These are phyloP conservation scores for Natrix natrix DNA, from an alignment of 2,797 vertebrate species.

Conservation along the genomic window DNA sequence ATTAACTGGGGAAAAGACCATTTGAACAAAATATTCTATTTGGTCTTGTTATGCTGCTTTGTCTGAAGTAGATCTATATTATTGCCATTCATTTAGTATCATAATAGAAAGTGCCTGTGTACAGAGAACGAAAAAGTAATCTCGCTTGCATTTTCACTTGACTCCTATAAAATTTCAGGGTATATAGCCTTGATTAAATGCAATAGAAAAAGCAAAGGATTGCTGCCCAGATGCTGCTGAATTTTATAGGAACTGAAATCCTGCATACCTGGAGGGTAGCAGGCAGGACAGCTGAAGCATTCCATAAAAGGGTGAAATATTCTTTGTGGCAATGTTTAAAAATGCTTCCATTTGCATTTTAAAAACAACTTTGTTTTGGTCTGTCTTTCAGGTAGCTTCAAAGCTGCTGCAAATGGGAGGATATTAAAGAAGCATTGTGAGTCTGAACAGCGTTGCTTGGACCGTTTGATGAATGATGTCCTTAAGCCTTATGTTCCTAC, in stretches of 20 bases:
- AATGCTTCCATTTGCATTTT: background rate
- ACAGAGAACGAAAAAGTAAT: background rate
- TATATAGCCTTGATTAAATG: background rate
- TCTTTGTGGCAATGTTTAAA: background rate
- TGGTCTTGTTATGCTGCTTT: background rate
- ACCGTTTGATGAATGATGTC: constrained; percentile 89
- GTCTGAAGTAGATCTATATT: background rate
- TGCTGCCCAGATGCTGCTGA: background rate
- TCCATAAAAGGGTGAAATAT: background rate
- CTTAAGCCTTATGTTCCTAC: constrained; percentile 89
- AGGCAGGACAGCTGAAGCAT: background rate
- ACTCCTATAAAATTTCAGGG: background rate
- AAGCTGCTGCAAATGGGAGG: constrained; percentile 90
- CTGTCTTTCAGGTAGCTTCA: constrained; percentile 89
- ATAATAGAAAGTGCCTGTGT: background rate
- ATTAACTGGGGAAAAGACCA: background rate
- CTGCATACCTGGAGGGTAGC: background rate
- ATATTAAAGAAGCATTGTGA: constrained; percentile 99
- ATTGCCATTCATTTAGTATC: background rate
- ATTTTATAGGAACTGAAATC: background rate
- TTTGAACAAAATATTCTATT: background rate
- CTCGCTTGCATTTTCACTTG: background rate
- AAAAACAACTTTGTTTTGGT: background rate
- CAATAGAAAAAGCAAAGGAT: background rate
- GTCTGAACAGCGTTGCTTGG: constrained; percentile 93